Evolutionary conservation across 1,140 invertebrate genomes (phyloP).

Genomic region (Pseudomyrmex pallidus): DNA sequence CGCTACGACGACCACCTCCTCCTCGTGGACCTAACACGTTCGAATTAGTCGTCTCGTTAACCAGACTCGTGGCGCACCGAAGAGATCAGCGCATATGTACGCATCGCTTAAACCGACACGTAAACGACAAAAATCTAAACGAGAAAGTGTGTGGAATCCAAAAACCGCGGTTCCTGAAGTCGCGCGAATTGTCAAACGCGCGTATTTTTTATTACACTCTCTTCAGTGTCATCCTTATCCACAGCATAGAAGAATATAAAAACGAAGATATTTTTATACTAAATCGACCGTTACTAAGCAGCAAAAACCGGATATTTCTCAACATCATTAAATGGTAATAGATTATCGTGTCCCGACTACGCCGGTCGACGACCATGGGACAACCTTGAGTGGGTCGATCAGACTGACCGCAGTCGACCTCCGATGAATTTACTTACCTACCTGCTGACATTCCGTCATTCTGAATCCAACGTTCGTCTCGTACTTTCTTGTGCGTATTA

Average conservation of each 20-base stretch:
- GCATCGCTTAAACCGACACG: slow-evolving; percentile 49
- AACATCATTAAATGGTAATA: neutral
- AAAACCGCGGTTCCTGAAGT: neutral
- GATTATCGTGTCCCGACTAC: neutral
- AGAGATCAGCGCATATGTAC: slow-evolving; percentile 51
- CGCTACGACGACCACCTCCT: slow-evolving; percentile 45
- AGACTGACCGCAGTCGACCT: slow-evolving; percentile 8
- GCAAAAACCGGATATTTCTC: neutral
- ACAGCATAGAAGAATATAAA: too few relatives aligned
- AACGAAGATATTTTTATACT: too few relatives aligned
- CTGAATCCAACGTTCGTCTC: slow-evolving; percentile 9
- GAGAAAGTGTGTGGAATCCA: neutral
- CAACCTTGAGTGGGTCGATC: slow-evolving; percentile 22
- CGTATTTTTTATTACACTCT: neutral
- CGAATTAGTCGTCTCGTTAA: slow-evolving; percentile 84
- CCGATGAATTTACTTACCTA: slow-evolving; percentile 14
- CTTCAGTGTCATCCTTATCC: too few relatives aligned
- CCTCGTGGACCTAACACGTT: slow-evolving; percentile 76
- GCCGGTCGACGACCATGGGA: slow-evolving; percentile 4
- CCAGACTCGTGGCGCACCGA: slow-evolving; percentile 71
- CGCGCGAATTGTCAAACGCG: neutral
- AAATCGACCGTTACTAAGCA: neutral
- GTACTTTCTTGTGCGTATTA: neutral
- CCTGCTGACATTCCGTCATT: slow-evolving; percentile 11
- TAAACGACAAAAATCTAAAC: neutral